Conservation (phyloP, 1,140 invertebrate species). For the Nomia melanderi region DNA sequence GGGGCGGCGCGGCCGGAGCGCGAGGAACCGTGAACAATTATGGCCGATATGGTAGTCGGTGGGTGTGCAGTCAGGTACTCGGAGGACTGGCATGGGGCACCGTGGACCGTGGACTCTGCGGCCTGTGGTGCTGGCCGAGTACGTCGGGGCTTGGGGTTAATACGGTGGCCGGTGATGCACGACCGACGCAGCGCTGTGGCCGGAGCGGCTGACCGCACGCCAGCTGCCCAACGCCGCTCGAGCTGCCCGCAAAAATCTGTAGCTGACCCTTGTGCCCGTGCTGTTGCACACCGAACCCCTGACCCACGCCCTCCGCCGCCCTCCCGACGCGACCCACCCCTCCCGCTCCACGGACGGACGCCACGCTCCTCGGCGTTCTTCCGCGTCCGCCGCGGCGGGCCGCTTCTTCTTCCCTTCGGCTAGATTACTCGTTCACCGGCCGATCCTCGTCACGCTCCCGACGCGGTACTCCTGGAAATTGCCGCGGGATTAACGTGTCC, state of each 20-base stretch:
- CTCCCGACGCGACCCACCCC: constrained; percentile 16
- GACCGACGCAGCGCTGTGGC: constrained; percentile 76
- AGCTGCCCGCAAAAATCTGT: constrained; percentile 76
- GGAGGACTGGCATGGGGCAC: constrained; percentile 36
- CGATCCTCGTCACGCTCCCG: constrained; percentile 11
- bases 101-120: constrained; percentile 64
- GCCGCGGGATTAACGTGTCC: constrained; percentile 10
- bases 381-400: background rate
- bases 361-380: constrained; percentile 11
- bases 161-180: constrained; percentile 78
- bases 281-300: constrained; percentile 53
- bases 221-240: constrained; percentile 74
- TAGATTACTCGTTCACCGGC: constrained; percentile 24
- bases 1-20: constrained; percentile 15
- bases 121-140: constrained; percentile 62
- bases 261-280: constrained; percentile 67
- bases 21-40: constrained; percentile 49
- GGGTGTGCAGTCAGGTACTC: constrained; percentile 16
- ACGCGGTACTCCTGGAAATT: constrained; percentile 23
- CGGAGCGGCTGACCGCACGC: constrained; percentile 77
- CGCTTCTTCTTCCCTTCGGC: background rate
- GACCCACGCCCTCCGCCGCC: constrained; percentile 11
- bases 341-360: background rate
- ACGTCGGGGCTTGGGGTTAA: constrained; percentile 75
- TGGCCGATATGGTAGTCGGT: constrained; percentile 35